Conservation (phyloP, 1,140 invertebrate species). For the Zaprionus camerounensis region DNA sequence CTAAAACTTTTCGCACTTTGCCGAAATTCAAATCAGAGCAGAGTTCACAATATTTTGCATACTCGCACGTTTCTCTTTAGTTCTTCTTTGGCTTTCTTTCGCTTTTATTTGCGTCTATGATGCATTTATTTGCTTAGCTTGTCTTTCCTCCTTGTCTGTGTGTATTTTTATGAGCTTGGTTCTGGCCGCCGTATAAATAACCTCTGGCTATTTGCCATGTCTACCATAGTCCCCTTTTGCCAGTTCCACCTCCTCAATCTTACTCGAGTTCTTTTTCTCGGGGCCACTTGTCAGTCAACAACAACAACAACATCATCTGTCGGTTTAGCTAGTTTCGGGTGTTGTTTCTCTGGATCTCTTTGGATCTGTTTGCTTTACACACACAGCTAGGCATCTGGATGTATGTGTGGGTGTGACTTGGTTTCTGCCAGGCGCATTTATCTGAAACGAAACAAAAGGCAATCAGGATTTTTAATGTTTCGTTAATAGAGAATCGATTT, state of each 20-base stretch:
- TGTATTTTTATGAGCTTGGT: conserved; percentile 49
- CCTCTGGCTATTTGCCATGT: conserved; percentile 51
- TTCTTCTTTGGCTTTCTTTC: conserved; percentile 44
- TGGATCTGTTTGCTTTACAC: background rate
- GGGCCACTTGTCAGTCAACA: conserved; percentile 6
- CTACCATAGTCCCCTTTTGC: conserved; percentile 1
- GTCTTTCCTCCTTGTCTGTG: conserved; percentile 2
- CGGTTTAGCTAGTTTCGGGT: conserved; percentile 21
- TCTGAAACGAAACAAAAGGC: conserved; percentile 77
- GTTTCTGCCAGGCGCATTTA: conserved; percentile 52
- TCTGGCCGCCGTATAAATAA: conserved; percentile 50
- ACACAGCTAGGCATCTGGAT: background rate
- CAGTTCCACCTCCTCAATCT: background rate
- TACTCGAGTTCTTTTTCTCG: conserved; percentile 31
- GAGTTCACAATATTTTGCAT: conserved; percentile 13
- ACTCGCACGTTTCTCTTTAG: conserved; percentile 6
- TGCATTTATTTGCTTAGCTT: conserved; percentile 37
- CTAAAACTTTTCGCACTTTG: conserved; percentile 44
- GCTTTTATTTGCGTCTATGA: conserved; percentile 30
- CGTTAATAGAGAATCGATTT: conserved; percentile 80
- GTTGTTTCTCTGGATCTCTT: conserved; percentile 36
- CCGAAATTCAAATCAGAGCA: conserved; percentile 12
- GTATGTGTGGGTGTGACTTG: conserved; percentile 19
- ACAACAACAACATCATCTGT: conserved; percentile 55
- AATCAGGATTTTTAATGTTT: conserved; percentile 78